Percentiles rank a stretch among this genome's conserved stretches.
These are phyloP conservation scores for Motacilla alba DNA, from an alignment of 2,113 vertebrate species.

Conservation along the genomic window DNA sequence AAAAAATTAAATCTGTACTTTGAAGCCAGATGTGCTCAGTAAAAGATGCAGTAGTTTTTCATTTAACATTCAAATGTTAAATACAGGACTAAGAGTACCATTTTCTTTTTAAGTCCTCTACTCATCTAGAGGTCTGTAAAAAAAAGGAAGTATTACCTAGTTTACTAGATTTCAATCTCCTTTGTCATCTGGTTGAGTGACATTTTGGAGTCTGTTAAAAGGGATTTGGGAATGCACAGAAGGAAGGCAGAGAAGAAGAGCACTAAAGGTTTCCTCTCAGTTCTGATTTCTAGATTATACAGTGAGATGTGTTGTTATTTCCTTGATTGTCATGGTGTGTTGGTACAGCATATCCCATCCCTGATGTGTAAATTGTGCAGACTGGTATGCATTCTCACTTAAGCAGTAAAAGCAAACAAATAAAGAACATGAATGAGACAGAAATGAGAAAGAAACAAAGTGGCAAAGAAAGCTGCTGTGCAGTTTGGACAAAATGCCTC, in stretches of 20 bases:
- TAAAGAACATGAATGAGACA: neutral
- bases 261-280: neutral
- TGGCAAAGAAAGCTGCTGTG: neutral
- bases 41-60: neutral
- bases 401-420: neutral
- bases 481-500: neutral
- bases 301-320: neutral
- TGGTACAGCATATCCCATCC: neutral
- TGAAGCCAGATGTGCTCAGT: neutral
- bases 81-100: neutral
- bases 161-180: constrained; percentile 51
- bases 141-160: neutral
- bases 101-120: neutral
- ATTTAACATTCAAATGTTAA: constrained; percentile 21
- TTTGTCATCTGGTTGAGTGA: neutral
- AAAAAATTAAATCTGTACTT: neutral
- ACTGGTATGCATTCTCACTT: neutral
- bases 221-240: neutral
- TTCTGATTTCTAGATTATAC: constrained; percentile 20
- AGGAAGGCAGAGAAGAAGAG: neutral
- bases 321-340: neutral
- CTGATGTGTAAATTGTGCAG: neutral
- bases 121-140: constrained; percentile 9
- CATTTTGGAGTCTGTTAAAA: constrained; percentile 40
- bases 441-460: neutral